Evolutionary conservation across 2,797 vertebrate species (phyloP).

Genomic region (Girardinus metallicus): DNA sequence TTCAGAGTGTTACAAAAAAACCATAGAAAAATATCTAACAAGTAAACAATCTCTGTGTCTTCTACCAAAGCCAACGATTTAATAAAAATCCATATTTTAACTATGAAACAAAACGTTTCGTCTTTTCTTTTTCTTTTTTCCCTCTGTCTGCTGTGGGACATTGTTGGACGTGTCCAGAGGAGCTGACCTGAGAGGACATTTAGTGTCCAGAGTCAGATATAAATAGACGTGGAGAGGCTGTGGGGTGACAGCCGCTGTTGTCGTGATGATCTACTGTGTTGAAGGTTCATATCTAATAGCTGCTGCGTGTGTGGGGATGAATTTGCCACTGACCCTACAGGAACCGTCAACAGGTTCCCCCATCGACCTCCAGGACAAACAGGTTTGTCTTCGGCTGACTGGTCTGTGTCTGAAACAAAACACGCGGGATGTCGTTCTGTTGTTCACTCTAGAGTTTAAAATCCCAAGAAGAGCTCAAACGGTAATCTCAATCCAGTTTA

Average conservation of each 20-base stretch:
- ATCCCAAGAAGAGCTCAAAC: neutral
- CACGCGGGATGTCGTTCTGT: neutral
- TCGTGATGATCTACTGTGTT: conserved; percentile 58
- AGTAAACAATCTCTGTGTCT: neutral
- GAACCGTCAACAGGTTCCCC: conserved; percentile 40
- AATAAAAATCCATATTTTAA: neutral
- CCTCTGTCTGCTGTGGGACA: neutral
- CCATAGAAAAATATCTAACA: neutral
- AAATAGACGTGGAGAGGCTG: conserved; percentile 26
- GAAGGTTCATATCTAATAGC: conserved; percentile 58
- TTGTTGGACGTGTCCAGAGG: neutral
- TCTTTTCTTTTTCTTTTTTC: neutral
- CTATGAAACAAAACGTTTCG: neutral
- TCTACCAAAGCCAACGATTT: neutral
- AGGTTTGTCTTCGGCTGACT: conserved; percentile 43
- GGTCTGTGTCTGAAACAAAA: conserved; percentile 21
- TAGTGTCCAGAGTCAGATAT: conserved; percentile 16
- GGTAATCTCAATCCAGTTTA: neutral
- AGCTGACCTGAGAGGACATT: conserved; percentile 10
- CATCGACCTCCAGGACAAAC: conserved; percentile 50
- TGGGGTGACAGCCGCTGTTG: conserved; percentile 36
- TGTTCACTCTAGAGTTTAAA: conserved; percentile 26
- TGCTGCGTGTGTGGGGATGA: conserved; percentile 48
- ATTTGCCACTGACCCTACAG: conserved; percentile 70
- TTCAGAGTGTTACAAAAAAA: neutral